Base-by-base conservation (phyloP, 2,888 invertebrate genomes). In the Anaspis maculata region DNA sequence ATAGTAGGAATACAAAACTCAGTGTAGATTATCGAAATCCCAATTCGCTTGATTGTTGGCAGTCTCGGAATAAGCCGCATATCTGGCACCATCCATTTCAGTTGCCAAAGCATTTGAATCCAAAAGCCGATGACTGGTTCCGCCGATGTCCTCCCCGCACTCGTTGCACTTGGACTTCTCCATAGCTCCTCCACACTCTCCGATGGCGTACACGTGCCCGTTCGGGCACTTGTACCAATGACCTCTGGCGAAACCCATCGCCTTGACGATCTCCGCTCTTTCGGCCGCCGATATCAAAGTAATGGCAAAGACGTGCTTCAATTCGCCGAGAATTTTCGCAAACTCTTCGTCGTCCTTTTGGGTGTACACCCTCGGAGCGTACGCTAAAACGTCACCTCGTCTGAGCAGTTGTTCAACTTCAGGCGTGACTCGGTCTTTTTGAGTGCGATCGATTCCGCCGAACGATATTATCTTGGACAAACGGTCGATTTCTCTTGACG, bases 151-250 rank as follows among this genome's bases (percentile, higher is more conserved):
- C 1, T 52, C 71, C 1, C 67, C 66, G 52, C 81, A 82, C 37
- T 77, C 79, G 1, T 59, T 55, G 51, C 82, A 82, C 22, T 33
- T 63, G 1, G 68, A 49, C 25, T 52, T 48, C 49, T 64, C 41
- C 67, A 66, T 74, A 0, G 82, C 79, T 3, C 79, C 77, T 3
- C 82, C 82, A 52, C 83, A 83, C 2, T 79, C 75, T 1, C 68
- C 72, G 38, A 83, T 79, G 19, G 70, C 71, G 56, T 81, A 83
- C 19, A 67, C 54, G 56, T 83, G 83, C 0, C 79, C 80, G 45
- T 81, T 79, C 0, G 74, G 75, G 59, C 83, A 84, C 56, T 76
- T 77, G 57, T 67, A 83, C 83, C 83, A 84, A 49, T 75, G 76
- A 0, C 80, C 81, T 27, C 67, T 63, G 25, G 53, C 60, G 15